phyloP scores from a whole-genome alignment of 2,797 vertebrate genomes.

The Syngnathus acus region DNA sequence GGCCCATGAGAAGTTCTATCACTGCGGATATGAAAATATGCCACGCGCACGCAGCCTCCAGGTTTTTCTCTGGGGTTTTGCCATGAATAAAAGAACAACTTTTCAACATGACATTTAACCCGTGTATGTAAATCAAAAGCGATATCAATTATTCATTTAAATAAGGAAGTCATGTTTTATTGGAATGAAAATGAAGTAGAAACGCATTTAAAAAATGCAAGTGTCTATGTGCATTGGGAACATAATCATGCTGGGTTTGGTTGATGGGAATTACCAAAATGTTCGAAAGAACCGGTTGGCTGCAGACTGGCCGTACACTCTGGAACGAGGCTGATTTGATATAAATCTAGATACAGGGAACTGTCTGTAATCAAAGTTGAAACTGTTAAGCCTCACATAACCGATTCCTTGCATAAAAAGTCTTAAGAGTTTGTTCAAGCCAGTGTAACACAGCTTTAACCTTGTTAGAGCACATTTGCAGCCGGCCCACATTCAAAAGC shows the following conservation, averaged over 20 bases:
- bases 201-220: constrained; percentile 81
- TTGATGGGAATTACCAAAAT: constrained; percentile 16
- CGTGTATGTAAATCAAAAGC: constrained; percentile 85
- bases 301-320: too few relatives aligned
- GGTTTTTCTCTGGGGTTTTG: constrained; percentile 77
- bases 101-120: constrained; percentile 91
- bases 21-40: constrained; percentile 62
- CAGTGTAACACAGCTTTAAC: too few relatives aligned
- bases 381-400: too few relatives aligned
- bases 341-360: too few relatives aligned
- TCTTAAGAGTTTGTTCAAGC: too few relatives aligned
- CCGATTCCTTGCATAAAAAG: too few relatives aligned
- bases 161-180: constrained; percentile 86
- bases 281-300: neutral
- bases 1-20: constrained; percentile 64
- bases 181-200: constrained; percentile 82
- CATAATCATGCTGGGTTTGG: constrained; percentile 42
- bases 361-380: too few relatives aligned
- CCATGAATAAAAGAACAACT: constrained; percentile 86
- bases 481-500: too few relatives aligned
- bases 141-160: constrained; percentile 85
- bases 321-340: too few relatives aligned
- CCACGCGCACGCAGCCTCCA: constrained; percentile 57
- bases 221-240: constrained; percentile 73
- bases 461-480: too few relatives aligned